These are phyloP conservation scores for Austrofundulus limnaeus DNA, from an alignment of 2,113 vertebrate species.

Conservation along the genomic window DNA sequence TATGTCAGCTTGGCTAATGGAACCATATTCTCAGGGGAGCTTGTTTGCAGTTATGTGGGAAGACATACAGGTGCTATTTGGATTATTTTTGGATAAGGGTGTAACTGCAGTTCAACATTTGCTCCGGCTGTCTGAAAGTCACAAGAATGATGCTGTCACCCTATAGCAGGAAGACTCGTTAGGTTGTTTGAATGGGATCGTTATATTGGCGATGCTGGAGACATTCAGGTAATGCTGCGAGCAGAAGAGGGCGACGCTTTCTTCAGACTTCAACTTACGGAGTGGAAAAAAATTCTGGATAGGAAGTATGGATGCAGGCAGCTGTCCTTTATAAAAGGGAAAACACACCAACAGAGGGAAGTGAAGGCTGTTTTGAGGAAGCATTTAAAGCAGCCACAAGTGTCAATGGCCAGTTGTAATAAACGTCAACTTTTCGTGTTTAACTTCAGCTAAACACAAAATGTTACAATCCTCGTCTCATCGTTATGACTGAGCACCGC, in stretches of 20 bases:
- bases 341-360: no score
- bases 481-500: no score
- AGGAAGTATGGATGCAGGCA: no score
- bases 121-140: not conserved
- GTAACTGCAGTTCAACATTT: not conserved
- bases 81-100: not conserved
- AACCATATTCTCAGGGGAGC: not conserved
- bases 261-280: not conserved
- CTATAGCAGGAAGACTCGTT: not conserved
- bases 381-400: no score
- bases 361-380: no score
- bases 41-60: constrained; percentile 2
- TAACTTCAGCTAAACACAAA: no score
- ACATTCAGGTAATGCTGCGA: no score
- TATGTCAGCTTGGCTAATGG: constrained; percentile 6
- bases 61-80: not conserved
- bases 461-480: no score
- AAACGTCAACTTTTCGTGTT: no score
- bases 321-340: no score
- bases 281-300: not conserved
- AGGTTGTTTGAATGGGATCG: not conserved
- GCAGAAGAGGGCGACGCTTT: not conserved
- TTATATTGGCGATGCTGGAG: not conserved
- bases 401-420: no score
- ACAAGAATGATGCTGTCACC: not conserved